phyloP scores from a whole-genome alignment of 1,140 invertebrate genomes.

The Cyclargus thomasi region DNA sequence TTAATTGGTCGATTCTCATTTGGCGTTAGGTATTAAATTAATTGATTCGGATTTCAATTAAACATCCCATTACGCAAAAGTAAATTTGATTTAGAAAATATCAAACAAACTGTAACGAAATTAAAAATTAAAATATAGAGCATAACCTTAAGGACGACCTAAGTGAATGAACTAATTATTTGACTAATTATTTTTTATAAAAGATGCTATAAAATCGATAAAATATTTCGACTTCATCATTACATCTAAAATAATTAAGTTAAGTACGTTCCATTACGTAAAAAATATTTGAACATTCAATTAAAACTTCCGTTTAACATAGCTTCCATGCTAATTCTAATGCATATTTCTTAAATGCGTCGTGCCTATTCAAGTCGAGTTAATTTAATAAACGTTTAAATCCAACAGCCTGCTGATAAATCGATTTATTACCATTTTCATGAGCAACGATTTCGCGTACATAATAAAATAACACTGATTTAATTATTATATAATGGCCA shows the following conservation, averaged over 20 bases:
- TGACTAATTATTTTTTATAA: too few relatives aligned
- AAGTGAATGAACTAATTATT: too few relatives aligned
- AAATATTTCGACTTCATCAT: too few relatives aligned
- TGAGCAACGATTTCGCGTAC: background rate
- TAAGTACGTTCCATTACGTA: too few relatives aligned
- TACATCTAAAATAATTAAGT: too few relatives aligned
- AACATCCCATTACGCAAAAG: constrained; percentile 36
- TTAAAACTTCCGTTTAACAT: background rate
- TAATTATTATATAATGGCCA: background rate
- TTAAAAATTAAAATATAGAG: too few relatives aligned
- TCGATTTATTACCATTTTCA: background rate
- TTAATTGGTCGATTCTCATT: constrained; percentile 27
- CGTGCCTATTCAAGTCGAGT: background rate
- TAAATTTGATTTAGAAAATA: constrained; percentile 14
- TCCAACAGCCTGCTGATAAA: background rate
- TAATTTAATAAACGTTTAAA: constrained; percentile 4
- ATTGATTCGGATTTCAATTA: constrained; percentile 44
- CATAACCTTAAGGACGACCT: too few relatives aligned
- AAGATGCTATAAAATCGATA: too few relatives aligned
- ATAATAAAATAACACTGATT: background rate
- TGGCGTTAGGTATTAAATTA: constrained; percentile 33
- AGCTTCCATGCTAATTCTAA: constrained; percentile 14
- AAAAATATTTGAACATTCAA: background rate
- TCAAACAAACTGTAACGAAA: too few relatives aligned
- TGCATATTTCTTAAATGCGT: background rate